Evolutionary conservation across 2,888 invertebrate genomes (phyloP), one percentile per base, ranked within the genome.

Genomic region (Polydrusus cervinus): DNA sequence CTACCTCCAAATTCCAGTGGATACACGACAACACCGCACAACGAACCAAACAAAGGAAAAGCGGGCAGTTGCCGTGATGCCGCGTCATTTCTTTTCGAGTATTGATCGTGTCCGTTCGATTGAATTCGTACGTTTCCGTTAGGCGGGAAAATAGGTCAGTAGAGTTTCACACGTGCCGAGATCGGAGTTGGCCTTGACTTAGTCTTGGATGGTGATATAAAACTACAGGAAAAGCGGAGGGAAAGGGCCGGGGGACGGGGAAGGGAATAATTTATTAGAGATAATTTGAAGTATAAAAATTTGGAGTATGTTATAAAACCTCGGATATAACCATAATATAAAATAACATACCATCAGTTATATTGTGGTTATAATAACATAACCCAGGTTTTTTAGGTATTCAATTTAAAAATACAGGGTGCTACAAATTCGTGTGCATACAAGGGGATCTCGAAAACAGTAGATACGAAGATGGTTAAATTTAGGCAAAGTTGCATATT

Each of bases 151-250:
- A 79, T 84, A 76, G 84, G 84, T 84, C 84, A 84, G 80, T 80
- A 81, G 82, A 84, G 80, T 82, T 81, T 82, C 83, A 84, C 84
- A 84, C 84, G 84, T 84, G 84, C 82, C 83, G 79, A 82, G 82
- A 83, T 71, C 67, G 40, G 18, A 40, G 83, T 82, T 83, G 84
- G 84, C 83, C 83, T 82, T 77, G 77, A 77, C 74, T 77, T 64
- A 71, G 62, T 75, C 71, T 68, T 38, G 38, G 14, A 30, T 60
- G 57, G 57, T 38, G 38, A 60, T 60, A 60, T 34, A 43, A 60
- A 60, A 16, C n/a, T 38, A 38, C 38, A 14, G 38, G 30, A 38
- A 38, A n/a, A 14, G 38, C n/a, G 38, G n/a, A 38, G 18, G 18
- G 18, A 38, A 55, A 55, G 55, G 55, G 38, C 38, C 8, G 55